Conservation (phyloP, 2,888 invertebrate species). For the Erynnis tages region DNA sequence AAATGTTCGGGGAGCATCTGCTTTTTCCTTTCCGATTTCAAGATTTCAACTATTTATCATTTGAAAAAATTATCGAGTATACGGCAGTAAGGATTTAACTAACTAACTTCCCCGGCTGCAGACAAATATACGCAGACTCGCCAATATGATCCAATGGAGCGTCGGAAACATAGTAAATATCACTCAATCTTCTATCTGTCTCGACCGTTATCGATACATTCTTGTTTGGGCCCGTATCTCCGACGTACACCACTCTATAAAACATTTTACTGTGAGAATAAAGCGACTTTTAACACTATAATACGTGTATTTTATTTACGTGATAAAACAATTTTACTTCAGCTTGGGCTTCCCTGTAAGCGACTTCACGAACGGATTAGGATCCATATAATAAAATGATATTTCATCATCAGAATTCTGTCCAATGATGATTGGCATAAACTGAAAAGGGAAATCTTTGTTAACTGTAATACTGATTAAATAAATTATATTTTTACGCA, state of each 20-base stretch:
- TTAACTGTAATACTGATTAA: too few relatives aligned
- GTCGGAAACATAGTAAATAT: slow-evolving; percentile 80
- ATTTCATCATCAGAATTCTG: slow-evolving; percentile 74
- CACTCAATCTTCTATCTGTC: slow-evolving; percentile 67
- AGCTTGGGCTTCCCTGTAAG: slow-evolving; percentile 83
- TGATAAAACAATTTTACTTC: too few relatives aligned
- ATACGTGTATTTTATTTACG: too few relatives aligned
- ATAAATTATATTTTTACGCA: too few relatives aligned
- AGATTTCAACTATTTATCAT: too few relatives aligned
- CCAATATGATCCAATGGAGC: slow-evolving; percentile 69
- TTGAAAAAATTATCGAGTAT: neutral
- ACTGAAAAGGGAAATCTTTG: slow-evolving; percentile 55
- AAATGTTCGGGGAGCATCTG: too few relatives aligned
- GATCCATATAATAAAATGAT: slow-evolving; percentile 76
- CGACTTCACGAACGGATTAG: slow-evolving; percentile 81
- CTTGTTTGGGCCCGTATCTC: slow-evolving; percentile 65
- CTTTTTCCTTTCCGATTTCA: too few relatives aligned
- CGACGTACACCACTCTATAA: slow-evolving; percentile 66
- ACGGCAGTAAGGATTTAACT: neutral
- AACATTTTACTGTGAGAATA: neutral
- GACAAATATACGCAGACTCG: slow-evolving; percentile 82
- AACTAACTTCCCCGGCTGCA: slow-evolving; percentile 80
- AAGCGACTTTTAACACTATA: too few relatives aligned
- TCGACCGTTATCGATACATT: slow-evolving; percentile 68
- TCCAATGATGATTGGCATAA: slow-evolving; percentile 68